Conservation (phyloP, 2,888 invertebrate species). For the Ophion obscuratus region DNA sequence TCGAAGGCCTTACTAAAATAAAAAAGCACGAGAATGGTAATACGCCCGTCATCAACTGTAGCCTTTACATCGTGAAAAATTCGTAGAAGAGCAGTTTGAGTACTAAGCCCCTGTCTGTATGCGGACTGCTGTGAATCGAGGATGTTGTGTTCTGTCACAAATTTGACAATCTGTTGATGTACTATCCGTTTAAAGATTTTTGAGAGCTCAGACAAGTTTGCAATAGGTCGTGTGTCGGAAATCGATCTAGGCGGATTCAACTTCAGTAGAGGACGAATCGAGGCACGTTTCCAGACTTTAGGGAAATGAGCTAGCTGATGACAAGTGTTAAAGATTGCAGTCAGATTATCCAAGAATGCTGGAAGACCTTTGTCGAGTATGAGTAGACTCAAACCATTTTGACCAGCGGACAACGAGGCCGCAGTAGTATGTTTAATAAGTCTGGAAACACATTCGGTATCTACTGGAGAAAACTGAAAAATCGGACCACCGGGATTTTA, state of each 20-base stretch:
- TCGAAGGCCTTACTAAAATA: constrained; percentile 3
- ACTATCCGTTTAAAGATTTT: too few species aligned
- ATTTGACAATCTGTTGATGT: too few species aligned
- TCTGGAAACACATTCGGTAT: too few species aligned
- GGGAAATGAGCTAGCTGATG: constrained; percentile 3
- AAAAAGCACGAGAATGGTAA: not conserved
- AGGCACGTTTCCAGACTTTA: not conserved
- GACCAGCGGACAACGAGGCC: too few species aligned
- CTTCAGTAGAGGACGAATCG: not conserved
- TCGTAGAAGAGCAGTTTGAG: not conserved
- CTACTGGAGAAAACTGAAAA: not conserved
- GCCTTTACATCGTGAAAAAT: not conserved
- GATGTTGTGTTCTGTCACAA: not conserved
- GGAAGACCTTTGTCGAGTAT: not conserved
- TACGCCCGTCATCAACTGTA: not conserved
- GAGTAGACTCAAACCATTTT: not conserved
- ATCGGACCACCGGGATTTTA: not conserved
- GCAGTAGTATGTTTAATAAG: too few species aligned
- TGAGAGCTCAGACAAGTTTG: too few species aligned
- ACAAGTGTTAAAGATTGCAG: not conserved
- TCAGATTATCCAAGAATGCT: not conserved
- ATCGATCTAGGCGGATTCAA: not conserved
- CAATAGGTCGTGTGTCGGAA: too few species aligned
- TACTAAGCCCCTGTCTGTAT: not conserved
- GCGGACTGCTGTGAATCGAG: not conserved